Conservation (phyloP, 2,113 vertebrate genomes). For the Ammodytes dubius region DNA sequence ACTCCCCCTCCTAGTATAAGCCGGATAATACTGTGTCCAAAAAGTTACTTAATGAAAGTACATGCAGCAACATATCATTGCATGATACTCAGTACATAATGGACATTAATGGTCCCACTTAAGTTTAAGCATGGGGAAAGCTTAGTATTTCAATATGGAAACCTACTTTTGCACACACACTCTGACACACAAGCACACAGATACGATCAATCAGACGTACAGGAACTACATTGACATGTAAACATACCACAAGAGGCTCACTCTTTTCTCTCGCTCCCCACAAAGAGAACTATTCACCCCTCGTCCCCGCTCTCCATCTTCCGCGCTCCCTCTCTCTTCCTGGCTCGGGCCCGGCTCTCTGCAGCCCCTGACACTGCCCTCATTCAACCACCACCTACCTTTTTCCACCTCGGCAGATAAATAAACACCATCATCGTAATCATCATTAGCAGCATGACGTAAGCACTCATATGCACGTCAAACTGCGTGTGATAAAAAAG, state of each 20-base stretch:
- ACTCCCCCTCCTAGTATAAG: conserved; percentile 1
- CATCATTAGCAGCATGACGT: conserved; percentile 74
- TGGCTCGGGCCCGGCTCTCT: conserved; percentile 26
- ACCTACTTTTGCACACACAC: not conserved
- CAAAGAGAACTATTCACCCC: conserved; percentile 74
- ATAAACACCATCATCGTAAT: conserved; percentile 78
- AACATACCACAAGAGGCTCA: conserved; percentile 77
- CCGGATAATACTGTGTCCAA: conserved; percentile 35
- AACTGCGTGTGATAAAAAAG: conserved; percentile 37
- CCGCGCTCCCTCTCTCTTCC: conserved; percentile 52
- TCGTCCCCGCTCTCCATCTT: conserved; percentile 43
- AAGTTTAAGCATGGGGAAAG: conserved; percentile 17
- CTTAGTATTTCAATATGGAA: conserved; percentile 28
- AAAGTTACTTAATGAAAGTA: conserved; percentile 47
- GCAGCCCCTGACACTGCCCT: conserved; percentile 57
- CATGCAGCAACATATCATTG: conserved; percentile 30
- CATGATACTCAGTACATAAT: conserved; percentile 39
- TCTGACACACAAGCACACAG: conserved; percentile 31
- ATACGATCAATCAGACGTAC: conserved; percentile 66
- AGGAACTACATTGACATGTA: conserved; percentile 72
- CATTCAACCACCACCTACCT: conserved; percentile 69
- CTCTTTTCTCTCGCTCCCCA: conserved; percentile 59
- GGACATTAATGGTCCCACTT: conserved; percentile 31
- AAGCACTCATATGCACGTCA: conserved; percentile 27
- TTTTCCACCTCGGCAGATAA: conserved; percentile 75